Conservation (phyloP, 23 tunicate genomes). For the Clavelina lepadiformis region DNA sequence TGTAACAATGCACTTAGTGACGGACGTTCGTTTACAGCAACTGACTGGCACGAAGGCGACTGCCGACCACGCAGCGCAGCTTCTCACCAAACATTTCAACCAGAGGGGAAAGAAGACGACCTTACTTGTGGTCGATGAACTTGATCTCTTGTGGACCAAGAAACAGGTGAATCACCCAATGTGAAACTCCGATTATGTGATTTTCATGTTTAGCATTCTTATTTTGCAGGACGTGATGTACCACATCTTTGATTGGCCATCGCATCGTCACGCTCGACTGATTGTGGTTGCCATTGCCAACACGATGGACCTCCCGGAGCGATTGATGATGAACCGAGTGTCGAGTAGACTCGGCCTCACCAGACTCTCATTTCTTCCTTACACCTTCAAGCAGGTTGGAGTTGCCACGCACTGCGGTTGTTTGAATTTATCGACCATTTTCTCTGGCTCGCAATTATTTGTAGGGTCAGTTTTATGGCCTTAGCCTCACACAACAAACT, state of each 20-base stretch:
- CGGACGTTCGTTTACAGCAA: slow-evolving; percentile 39
- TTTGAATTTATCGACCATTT: neutral
- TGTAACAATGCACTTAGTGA: neutral
- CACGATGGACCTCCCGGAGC: slow-evolving; percentile 96
- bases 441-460: no score
- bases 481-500: no score
- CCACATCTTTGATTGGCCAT: slow-evolving; percentile 98
- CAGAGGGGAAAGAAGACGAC: slow-evolving; percentile 57
- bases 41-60: slow-evolving; percentile 69
- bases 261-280: slow-evolving; percentile 74
- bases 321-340: slow-evolving; percentile 88
- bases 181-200: no score
- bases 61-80: slow-evolving; percentile 84
- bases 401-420: neutral
- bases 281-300: slow-evolving; percentile 97
- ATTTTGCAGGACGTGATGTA: slow-evolving; percentile 91
- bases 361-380: slow-evolving; percentile 80
- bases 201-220: no score
- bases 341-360: slow-evolving; percentile 85
- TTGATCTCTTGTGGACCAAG: slow-evolving; percentile 88
- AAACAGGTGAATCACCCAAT: slow-evolving; percentile 51
- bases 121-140: slow-evolving; percentile 87
- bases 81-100: slow-evolving; percentile 61
- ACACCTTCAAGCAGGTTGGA: slow-evolving; percentile 76
- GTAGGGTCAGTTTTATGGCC: no score